Conservation (phyloP, 2,888 invertebrate genomes). For the Pherbina coryleti region DNA sequence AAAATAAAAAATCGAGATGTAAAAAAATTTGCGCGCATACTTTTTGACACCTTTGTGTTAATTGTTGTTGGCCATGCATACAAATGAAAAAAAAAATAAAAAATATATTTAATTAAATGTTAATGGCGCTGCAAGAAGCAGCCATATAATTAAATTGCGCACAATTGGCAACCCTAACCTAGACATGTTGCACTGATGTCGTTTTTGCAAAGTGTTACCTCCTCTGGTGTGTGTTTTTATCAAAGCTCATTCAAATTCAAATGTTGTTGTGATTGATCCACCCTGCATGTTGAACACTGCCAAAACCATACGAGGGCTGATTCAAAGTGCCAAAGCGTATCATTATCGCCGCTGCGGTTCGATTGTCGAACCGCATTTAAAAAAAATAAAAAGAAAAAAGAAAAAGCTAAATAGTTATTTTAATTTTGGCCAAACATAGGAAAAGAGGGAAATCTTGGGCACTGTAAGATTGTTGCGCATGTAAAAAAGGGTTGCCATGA, state of each 20-base stretch:
- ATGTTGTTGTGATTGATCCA: constrained; percentile 45
- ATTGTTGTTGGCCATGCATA: not conserved
- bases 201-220: constrained; percentile 3
- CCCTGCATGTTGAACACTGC: constrained; percentile 3
- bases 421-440: not conserved
- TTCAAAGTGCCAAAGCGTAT: constrained; percentile 50
- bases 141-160: constrained; percentile 26
- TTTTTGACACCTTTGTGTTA: constrained; percentile 27
- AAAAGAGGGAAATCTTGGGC: not conserved
- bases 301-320: constrained; percentile 11
- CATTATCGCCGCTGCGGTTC: constrained; percentile 65
- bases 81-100: not conserved
- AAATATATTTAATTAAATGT: constrained; percentile 26
- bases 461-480: not conserved
- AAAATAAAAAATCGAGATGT: not conserved
- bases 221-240: constrained; percentile 13
- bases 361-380: constrained; percentile 55
- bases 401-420: constrained; percentile 20
- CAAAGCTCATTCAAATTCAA: constrained; percentile 36
- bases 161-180: constrained; percentile 31
- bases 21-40: not conserved
- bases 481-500: constrained; percentile 26
- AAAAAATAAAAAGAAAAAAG: constrained; percentile 28
- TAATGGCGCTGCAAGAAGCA: not conserved
- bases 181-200: not conserved